A percentile compares a stretch with the other conserved stretches of the same genome.
Evolutionary conservation across 2,113 vertebrate genomes (phyloP).

Genomic region (Poeciliopsis turrubarensis): DNA sequence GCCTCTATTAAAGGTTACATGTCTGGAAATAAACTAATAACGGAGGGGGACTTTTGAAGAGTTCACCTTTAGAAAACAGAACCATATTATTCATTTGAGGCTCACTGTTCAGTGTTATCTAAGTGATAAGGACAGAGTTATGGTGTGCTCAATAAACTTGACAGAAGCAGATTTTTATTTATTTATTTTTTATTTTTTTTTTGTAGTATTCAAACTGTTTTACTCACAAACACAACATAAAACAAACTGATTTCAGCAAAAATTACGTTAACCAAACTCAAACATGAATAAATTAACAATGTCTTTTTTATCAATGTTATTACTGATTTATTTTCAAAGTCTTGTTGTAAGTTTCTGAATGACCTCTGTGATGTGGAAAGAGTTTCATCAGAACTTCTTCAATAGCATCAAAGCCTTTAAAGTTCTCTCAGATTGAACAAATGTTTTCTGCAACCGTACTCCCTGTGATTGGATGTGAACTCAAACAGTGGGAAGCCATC

Average conservation of each 20-base stretch:
- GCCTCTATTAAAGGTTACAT: constrained; percentile 40
- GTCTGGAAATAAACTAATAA: constrained; percentile 46
- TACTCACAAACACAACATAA: neutral
- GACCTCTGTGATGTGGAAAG: too few relatives aligned
- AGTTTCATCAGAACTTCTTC: too few relatives aligned
- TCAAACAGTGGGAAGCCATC: too few relatives aligned
- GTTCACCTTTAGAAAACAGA: constrained; percentile 46
- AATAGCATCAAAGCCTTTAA: too few relatives aligned
- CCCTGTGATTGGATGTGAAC: too few relatives aligned
- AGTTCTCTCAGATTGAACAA: too few relatives aligned
- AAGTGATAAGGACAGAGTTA: constrained; percentile 29
- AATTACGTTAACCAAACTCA: neutral
- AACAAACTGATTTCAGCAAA: neutral
- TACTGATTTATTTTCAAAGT: too few relatives aligned
- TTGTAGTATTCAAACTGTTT: neutral
- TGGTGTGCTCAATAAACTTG: constrained; percentile 1
- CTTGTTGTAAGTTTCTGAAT: too few relatives aligned
- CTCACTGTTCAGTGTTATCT: constrained; percentile 18
- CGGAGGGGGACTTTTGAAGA: constrained; percentile 24
- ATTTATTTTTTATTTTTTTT: too few relatives aligned
- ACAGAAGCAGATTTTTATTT: neutral
- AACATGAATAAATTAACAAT: too few relatives aligned
- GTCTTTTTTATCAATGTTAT: too few relatives aligned
- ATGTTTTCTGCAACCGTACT: too few relatives aligned
- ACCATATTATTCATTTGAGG: constrained; percentile 26